phyloP scores from a whole-genome alignment of 2,113 vertebrate species.

The Hippoglossus stenolepis region DNA sequence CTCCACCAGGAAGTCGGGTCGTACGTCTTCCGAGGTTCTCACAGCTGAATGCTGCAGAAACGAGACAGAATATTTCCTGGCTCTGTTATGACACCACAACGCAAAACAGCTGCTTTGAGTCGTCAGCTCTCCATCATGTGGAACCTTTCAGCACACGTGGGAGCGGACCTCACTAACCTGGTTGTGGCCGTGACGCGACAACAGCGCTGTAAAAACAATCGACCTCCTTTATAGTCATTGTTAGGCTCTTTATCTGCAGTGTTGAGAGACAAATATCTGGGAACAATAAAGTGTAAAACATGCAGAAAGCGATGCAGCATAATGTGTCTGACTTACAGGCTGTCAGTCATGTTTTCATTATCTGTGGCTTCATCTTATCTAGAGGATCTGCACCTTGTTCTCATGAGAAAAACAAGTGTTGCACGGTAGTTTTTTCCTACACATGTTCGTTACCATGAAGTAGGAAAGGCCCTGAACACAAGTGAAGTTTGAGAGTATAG shows the following conservation, averaged over 20 bases:
- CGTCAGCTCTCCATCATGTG: conserved; percentile 13
- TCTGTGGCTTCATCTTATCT: no score
- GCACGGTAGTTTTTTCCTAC: not conserved
- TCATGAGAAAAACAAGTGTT: no score
- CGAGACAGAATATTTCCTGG: conserved; percentile 51
- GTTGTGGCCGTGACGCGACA: conserved; percentile 23
- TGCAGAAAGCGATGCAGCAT: no score
- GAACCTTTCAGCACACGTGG: conserved; percentile 23
- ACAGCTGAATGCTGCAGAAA: conserved; percentile 40
- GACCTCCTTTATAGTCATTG: not conserved
- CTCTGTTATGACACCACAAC: conserved; percentile 41
- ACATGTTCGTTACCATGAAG: not conserved
- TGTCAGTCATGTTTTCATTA: no score
- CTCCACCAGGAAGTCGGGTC: conserved; percentile 64
- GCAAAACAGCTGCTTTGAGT: conserved; percentile 45
- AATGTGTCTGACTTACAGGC: no score
- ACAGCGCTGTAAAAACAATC: conserved; percentile 8
- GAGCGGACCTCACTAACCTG: conserved; percentile 38
- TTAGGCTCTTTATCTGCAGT: not conserved
- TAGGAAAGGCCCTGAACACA: not conserved
- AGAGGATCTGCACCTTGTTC: no score
- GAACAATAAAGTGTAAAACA: not conserved
- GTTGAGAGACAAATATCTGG: not conserved
- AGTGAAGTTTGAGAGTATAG: not conserved
- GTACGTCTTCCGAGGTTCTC: conserved; percentile 45